These are phyloP conservation scores for Carollia perspicillata DNA, from an alignment of 2,113 vertebrate species.

Conservation along the genomic window DNA sequence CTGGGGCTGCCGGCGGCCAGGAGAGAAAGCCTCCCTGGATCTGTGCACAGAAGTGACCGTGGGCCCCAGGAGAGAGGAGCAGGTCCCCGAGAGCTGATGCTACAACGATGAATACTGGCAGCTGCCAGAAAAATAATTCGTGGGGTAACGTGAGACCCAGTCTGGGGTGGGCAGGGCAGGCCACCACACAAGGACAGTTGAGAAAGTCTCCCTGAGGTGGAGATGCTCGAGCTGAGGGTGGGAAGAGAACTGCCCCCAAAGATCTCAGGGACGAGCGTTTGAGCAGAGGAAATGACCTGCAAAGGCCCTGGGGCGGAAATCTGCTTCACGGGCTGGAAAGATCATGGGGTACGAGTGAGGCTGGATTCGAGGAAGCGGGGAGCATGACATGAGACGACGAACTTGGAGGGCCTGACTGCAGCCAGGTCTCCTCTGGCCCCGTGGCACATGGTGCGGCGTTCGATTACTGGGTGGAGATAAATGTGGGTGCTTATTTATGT, in stretches of 20 bases:
- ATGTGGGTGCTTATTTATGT: neutral
- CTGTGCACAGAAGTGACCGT: neutral
- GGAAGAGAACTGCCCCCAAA: neutral
- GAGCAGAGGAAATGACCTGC: neutral
- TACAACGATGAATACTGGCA: rapidly evolving
- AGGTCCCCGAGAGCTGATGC: neutral
- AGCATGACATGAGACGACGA: neutral
- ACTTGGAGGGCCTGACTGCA: neutral
- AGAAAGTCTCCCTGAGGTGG: neutral
- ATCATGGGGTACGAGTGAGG: rapidly evolving
- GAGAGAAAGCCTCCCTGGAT: neutral
- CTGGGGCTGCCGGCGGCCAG: neutral
- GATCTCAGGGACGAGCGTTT: neutral
- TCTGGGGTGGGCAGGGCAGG: neutral
- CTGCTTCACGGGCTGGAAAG: neutral
- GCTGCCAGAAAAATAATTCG: neutral
- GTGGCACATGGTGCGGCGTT: neutral
- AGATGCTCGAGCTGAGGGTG: neutral
- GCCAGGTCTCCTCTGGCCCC: neutral
- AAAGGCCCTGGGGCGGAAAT: neutral
- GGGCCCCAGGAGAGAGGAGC: rapidly evolving
- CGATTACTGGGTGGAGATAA: neutral
- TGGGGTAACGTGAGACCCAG: neutral
- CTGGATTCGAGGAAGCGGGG: neutral
- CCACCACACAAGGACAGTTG: neutral